A percentile compares a stretch with the other conserved stretches of the same genome.
phyloP scores from a whole-genome alignment of 2,113 vertebrate species.

The Brachirus orientalis region DNA sequence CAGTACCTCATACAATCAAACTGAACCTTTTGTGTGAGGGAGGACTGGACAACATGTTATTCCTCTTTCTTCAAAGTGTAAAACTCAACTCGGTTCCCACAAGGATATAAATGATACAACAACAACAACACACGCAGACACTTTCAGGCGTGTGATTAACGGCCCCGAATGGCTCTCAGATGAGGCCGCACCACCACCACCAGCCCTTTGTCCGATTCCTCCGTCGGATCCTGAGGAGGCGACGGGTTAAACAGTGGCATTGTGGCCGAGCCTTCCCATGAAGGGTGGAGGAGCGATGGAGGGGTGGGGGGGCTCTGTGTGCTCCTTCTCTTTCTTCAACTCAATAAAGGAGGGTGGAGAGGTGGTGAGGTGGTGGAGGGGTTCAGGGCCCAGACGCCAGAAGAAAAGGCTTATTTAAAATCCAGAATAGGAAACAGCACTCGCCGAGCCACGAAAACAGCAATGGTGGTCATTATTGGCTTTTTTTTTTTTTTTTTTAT shows the following conservation, averaged over 20 bases:
- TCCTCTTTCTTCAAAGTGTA: background rate
- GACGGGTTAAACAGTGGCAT: conserved; percentile 46
- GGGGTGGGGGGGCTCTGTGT: conserved; percentile 35
- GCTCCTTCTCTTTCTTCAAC: conserved; percentile 51
- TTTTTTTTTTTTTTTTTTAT: conserved; percentile 43
- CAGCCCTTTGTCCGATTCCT: conserved; percentile 48
- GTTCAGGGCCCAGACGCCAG: background rate
- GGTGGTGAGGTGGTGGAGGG: background rate
- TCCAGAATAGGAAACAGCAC: conserved; percentile 52
- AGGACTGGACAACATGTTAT: background rate
- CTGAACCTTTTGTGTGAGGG: background rate
- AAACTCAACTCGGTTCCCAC: conserved; percentile 26
- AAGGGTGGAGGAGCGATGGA: conserved; percentile 31
- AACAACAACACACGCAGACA: conserved; percentile 8
- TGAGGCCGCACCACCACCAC: conserved; percentile 16
- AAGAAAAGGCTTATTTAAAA: conserved; percentile 51
- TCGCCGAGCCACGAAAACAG: conserved; percentile 50
- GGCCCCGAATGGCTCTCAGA: conserved; percentile 26
- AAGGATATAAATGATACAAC: conserved; percentile 9
- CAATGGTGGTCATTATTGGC: conserved; percentile 43
- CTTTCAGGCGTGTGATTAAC: conserved; percentile 24
- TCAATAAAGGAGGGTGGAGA: conserved; percentile 40
- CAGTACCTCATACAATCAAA: no score
- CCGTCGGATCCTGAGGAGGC: conserved; percentile 28
- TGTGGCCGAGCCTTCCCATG: conserved; percentile 54